Evolutionary conservation across 1,140 invertebrate genomes (phyloP).

Genomic region (Drosophila sulfurigaster): DNA sequence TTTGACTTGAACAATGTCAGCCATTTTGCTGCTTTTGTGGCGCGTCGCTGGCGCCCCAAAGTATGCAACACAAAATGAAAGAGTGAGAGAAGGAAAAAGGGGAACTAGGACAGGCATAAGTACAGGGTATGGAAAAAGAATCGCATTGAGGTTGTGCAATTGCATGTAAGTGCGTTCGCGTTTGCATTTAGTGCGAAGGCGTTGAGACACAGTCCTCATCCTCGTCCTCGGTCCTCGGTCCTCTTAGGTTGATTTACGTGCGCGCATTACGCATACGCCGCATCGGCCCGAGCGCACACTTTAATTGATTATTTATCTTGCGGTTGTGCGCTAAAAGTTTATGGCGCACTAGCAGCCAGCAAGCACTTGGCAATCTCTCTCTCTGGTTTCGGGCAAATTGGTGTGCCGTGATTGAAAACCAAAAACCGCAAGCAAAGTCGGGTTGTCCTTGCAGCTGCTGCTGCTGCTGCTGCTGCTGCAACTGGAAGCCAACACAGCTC

Average conservation of each 20-base stretch:
- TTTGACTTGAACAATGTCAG: conserved; percentile 74
- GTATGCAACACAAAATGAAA: conserved; percentile 30
- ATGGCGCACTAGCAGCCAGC: not conserved
- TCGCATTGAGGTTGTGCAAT: conserved; percentile 49
- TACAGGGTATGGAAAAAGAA: not conserved
- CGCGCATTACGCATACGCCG: conserved; percentile 60
- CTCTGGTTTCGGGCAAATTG: conserved; percentile 20
- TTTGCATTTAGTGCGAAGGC: not conserved
- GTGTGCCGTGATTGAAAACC: conserved; percentile 44
- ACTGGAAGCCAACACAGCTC: not conserved
- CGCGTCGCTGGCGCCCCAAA: conserved; percentile 22
- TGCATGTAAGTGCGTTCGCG: conserved; percentile 26
- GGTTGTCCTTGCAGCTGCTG: conserved; percentile 26
- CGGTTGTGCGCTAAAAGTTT: not conserved
- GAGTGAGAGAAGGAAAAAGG: conserved; percentile 14
- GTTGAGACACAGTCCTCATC: conserved; percentile 31
- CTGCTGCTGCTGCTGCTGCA: conserved; percentile 7
- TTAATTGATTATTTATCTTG: conserved; percentile 78
- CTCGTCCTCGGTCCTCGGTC: not conserved
- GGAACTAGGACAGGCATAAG: conserved; percentile 28
- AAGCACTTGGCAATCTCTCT: conserved; percentile 1
- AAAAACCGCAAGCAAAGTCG: conserved; percentile 13
- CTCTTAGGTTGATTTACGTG: conserved; percentile 29
- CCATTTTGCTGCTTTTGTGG: conserved; percentile 72
- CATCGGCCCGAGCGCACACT: conserved; percentile 42